Base-by-base conservation (phyloP, 2,888 invertebrate species). In the Dicycla oo region DNA sequence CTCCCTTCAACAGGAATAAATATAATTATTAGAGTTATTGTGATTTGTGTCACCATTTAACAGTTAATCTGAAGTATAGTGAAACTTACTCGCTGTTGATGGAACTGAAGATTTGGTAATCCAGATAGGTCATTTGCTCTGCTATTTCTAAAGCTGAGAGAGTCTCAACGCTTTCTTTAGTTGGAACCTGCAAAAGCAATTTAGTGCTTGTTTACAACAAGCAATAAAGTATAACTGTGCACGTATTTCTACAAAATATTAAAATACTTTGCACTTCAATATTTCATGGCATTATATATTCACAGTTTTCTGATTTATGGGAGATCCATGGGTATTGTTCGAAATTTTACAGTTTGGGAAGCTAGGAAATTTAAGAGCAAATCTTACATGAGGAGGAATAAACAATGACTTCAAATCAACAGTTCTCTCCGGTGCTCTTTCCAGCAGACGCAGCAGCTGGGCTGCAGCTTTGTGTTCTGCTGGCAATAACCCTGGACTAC, bases 381-480 rank as follows among this genome's bases (percentile, higher is more conserved):
- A 34, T 58, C 94, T 95, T 92, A 98, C 98, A 88, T 96, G 92
- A 30, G 98, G 97, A 13, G 98, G 97, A 23, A 96, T 93, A 49
- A 98, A 96, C 10, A 98, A 93, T 34, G 97, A 96, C 78, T 96
- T 96, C 78, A 99, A 94, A 89, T 98, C 98, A 18, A 98, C 96
- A 83, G 96, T 96, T 58, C 96, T 96, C 69, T 96, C 96, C 4
- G 98, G 98, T 47, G 98, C 97, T 74, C 98, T 97, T 77, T 98
- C 98, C 56, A 98, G 96, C 66, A 98, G 95, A 54, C 98, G 96
- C 45, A 98, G 94, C 60, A 99, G 95, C 87, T 98, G 98, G 0
- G 97, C 97, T 0, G 98, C 99, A 1, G 98, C 98, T 91, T 98
- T 98, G 90, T 98, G 98, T 89, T 99, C 99, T 0, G 98, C 98